Conservation (phyloP, 2,888 invertebrate species). For the Hartigia nigra region DNA sequence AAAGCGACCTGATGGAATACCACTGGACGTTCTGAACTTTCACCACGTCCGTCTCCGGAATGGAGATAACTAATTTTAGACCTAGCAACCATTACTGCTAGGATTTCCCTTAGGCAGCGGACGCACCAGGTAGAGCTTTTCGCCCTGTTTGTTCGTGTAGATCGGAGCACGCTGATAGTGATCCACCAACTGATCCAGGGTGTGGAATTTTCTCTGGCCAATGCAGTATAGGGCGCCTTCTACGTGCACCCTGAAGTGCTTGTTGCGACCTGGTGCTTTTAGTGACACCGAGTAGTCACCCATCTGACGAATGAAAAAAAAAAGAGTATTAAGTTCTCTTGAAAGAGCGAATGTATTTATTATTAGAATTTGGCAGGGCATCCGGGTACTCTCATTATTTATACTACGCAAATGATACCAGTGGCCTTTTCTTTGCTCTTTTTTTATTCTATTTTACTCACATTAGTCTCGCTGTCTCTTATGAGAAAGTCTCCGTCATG, state of each 20-base stretch:
- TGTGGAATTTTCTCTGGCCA: conserved; percentile 97
- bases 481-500: conserved; percentile 99
- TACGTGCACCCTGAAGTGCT: conserved; percentile 98
- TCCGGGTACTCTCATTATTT: neutral
- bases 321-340: neutral
- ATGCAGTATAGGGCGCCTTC: conserved; percentile 94
- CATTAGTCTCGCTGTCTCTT: conserved; percentile 98
- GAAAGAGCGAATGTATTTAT: neutral
- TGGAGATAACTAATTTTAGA: conserved; percentile 27
- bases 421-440: neutral
- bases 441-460: conserved; percentile 68
- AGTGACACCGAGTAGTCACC: conserved; percentile 98
- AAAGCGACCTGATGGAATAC: conserved; percentile 30
- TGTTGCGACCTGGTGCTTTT: conserved; percentile 97
- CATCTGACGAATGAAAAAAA: conserved; percentile 74
- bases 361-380: neutral
- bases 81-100: conserved; percentile 63
- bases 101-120: conserved; percentile 80
- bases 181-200: conserved; percentile 94
- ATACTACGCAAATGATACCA: neutral
- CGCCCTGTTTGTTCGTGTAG: conserved; percentile 97
- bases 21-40: neutral
- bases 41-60: neutral
- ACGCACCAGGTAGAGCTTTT: conserved; percentile 96
- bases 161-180: conserved; percentile 99